A percentile compares a stretch with the other conserved stretches of the same genome.
Evolutionary conservation across 2,888 invertebrate species (phyloP).

Genomic region (Ephialtes manifestator): DNA sequence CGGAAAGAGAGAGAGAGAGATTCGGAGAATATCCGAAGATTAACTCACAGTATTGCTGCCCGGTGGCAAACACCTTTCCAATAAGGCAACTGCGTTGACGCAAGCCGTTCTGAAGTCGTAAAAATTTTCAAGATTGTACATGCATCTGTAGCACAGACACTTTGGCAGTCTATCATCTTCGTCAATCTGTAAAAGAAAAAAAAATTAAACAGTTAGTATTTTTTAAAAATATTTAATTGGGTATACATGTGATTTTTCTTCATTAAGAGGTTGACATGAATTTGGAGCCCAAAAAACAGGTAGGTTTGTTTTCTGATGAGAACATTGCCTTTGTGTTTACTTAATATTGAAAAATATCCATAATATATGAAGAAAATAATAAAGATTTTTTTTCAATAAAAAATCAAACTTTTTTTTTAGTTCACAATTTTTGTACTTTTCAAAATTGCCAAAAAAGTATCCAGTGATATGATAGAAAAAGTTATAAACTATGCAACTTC

Average conservation of each 20-base stretch:
- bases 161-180: conserved; percentile 86
- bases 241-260: too few species aligned
- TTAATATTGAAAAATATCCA: not conserved
- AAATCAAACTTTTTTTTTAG: too few species aligned
- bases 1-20: not conserved
- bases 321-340: too few species aligned
- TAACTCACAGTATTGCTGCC: conserved; percentile 74
- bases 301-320: too few species aligned
- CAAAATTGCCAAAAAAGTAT: too few species aligned
- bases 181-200: conserved; percentile 82
- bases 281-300: too few species aligned
- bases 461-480: too few species aligned
- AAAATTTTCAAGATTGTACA: conserved; percentile 87
- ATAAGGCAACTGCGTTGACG: conserved; percentile 84
- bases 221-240: too few species aligned
- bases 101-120: conserved; percentile 86
- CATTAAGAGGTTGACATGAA: too few species aligned
- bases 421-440: too few species aligned
- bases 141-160: conserved; percentile 86
- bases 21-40: conserved; percentile 39
- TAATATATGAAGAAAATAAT: not conserved
- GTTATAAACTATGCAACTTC: too few species aligned
- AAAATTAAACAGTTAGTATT: too few species aligned
- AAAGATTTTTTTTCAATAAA: not conserved
- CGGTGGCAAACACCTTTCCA: conserved; percentile 82